Percentiles rank a stretch among this genome's conserved stretches.
These are phyloP conservation scores for Hyperopisus bebe DNA, from an alignment of 2,113 vertebrate species.

Conservation along the genomic window DNA sequence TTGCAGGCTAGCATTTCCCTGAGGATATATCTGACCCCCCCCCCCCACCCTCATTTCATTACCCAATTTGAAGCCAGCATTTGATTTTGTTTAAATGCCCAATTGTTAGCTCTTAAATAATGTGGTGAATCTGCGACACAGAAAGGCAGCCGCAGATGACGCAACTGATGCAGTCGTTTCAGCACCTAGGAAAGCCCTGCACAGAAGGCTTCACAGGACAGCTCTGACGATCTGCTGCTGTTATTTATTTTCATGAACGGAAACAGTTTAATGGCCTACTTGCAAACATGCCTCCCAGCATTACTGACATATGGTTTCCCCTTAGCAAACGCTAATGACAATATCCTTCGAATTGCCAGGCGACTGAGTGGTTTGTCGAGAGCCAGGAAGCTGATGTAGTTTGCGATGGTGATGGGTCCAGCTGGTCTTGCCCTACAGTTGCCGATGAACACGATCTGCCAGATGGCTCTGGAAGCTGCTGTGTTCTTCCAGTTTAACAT, in stretches of 20 bases:
- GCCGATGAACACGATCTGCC: background rate
- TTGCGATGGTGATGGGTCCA: background rate
- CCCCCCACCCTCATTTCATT: background rate
- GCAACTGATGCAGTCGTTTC: background rate
- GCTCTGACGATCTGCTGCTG: background rate
- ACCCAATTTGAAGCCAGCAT: background rate
- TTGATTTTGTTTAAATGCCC: background rate
- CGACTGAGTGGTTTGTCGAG: background rate
- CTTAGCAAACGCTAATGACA: slow-evolving; percentile 8
- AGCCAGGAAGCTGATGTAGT: background rate
- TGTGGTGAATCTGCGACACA: background rate
- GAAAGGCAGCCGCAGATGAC: background rate
- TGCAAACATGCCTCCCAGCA: background rate
- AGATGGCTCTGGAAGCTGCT: background rate
- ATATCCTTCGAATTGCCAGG: background rate
- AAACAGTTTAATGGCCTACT: background rate
- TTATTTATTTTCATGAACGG: background rate
- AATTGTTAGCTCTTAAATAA: background rate
- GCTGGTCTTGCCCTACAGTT: slow-evolving; percentile 5
- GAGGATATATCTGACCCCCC: background rate
- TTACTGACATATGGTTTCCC: slow-evolving; percentile 1
- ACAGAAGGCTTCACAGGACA: background rate
- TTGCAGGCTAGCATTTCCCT: background rate
- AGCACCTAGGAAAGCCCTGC: background rate
- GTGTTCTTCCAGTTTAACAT: background rate